Base-by-base conservation (phyloP, 2,113 vertebrate species). In the Bambusicola thoracicus region DNA sequence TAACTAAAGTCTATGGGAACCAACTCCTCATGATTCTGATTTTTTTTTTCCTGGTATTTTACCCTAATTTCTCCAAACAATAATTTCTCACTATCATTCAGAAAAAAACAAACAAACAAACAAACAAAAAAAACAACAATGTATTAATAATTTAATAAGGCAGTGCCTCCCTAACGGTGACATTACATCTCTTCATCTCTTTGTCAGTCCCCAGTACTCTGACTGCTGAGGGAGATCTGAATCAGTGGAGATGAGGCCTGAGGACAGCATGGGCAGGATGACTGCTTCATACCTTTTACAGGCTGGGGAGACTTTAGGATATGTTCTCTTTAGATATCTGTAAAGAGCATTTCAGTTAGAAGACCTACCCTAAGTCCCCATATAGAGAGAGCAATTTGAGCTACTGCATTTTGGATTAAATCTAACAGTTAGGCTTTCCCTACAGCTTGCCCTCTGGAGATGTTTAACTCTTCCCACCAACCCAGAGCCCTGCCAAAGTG, bases 201-300 rank as follows among this genome's bases (percentile, higher is more conserved):
- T 2, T 13, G 22, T 6, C 29, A 6, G 41, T 43, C 48, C 67
- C n/a, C 22, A 67, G 3, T 46, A 27, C 22, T 11, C 30, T 41
- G 61, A n/a, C 40, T 70, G 56, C 65, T 48, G 46, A 21, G 41
- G 76, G 65, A 81, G 63, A 24, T 32, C 19, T 19, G 56, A 24
- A 43, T 4, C 15, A 0, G 1, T 2, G 27, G 32, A 6, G 13
- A 30, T 13, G 55, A 8, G 53, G 21, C 30, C 68, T 14, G 58
- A 65, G 49, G 24, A 1, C 27, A 30, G 30, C 27, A 4, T 0
- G 29, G 48, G 72, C 13, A 14, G 77, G 63, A 16, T 20, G 65
- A 16, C 13, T 24, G 43, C 1, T 6, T 29, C 58, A 43, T 34
- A 41, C 51, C 53, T 68, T 25, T 16, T 15, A 3, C 46, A 41